Conservation (phyloP, 2,888 invertebrate genomes). For the Tolmerus cingulatus region DNA sequence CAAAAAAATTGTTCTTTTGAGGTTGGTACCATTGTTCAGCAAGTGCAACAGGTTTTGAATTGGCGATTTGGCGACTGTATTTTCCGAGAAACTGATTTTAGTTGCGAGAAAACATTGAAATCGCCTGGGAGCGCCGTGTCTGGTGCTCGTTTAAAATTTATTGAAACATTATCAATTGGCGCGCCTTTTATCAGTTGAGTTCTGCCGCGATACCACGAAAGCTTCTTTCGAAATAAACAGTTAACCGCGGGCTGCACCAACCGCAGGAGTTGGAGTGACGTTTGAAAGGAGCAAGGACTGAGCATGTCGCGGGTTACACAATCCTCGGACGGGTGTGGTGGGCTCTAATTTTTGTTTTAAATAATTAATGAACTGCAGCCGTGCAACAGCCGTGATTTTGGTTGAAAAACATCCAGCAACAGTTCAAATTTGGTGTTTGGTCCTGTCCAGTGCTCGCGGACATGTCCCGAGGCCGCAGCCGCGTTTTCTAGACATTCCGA, state of each 20-base stretch:
- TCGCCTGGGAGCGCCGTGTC: not conserved
- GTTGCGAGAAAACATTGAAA: not conserved
- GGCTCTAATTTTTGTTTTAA: not conserved
- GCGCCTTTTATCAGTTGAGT: not conserved
- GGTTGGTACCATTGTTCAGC: not conserved
- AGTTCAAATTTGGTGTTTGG: not conserved
- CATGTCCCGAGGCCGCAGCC: not conserved
- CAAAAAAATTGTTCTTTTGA: not conserved
- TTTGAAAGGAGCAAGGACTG: slow-evolving; percentile 5
- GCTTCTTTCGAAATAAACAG: not conserved
- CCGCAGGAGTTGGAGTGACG: not conserved
- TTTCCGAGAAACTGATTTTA: not conserved
- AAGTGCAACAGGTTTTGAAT: not conserved
- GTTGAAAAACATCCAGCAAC: not conserved
- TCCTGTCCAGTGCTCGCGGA: not conserved
- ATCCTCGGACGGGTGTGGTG: slow-evolving; percentile 10
- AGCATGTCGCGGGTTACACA: slow-evolving; percentile 37
- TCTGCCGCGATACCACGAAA: not conserved
- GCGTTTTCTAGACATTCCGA: not conserved
- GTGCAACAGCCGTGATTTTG: not conserved
- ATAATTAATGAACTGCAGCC: not conserved
- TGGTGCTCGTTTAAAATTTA: not conserved
- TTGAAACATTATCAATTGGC: not conserved
- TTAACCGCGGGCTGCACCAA: not conserved
- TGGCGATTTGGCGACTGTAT: not conserved